These are phyloP conservation scores for Ericerus pela DNA, from an alignment of 1,140 invertebrate genomes.

Conservation along the genomic window DNA sequence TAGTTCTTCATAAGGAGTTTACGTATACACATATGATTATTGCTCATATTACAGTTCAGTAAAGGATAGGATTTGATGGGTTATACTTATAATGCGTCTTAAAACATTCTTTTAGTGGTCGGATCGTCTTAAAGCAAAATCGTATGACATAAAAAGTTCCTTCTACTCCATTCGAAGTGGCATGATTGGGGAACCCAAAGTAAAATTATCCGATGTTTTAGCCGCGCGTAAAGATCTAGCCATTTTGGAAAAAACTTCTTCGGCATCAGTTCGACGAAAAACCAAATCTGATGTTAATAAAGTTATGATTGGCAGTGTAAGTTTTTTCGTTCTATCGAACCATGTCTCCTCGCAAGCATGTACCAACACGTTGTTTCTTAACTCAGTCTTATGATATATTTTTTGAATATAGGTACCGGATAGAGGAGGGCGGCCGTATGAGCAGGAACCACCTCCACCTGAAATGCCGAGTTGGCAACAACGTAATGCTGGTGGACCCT, in stretches of 20 bases:
- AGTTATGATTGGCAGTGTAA: constrained; percentile 65
- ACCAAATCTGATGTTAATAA: constrained; percentile 67
- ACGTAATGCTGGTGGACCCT: constrained; percentile 15
- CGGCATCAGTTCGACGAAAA: constrained; percentile 56
- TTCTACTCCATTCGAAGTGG: constrained; percentile 50
- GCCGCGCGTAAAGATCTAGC: constrained; percentile 67
- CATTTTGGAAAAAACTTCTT: constrained; percentile 76
- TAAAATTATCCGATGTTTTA: constrained; percentile 55
- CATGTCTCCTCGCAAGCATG: neutral
- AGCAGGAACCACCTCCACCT: constrained; percentile 77
- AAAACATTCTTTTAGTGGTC: too few species aligned
- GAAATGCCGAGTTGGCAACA: constrained; percentile 92
- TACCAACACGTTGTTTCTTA: neutral
- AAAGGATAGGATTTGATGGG: too few species aligned
- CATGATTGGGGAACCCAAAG: constrained; percentile 44
- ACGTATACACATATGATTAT: too few species aligned
- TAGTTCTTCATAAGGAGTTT: too few species aligned
- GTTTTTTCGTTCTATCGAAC: constrained; percentile 13
- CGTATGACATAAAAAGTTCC: constrained; percentile 50
- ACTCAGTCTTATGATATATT: neutral
- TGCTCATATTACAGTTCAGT: too few species aligned
- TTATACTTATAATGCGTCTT: too few species aligned
- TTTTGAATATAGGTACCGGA: constrained; percentile 50
- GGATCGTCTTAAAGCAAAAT: constrained; percentile 54
- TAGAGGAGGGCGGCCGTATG: constrained; percentile 73